Percentiles rank a stretch among this genome's conserved stretches.
Conservation (phyloP, 2,113 vertebrate genomes). For the Epinephelus cyanopodus region DNA sequence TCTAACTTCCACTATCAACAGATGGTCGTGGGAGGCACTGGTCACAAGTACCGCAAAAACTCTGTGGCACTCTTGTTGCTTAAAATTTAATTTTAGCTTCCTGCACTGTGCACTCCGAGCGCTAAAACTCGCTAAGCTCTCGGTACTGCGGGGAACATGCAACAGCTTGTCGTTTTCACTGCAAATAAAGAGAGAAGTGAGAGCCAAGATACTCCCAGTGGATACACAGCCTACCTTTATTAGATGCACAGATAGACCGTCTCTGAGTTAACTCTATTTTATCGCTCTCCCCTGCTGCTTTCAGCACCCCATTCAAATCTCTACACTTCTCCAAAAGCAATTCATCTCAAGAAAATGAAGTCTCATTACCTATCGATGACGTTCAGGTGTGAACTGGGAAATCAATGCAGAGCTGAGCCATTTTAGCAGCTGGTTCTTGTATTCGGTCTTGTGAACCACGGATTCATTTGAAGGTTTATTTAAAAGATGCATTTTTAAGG, state of each 20-base stretch:
- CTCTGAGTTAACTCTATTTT: conserved; percentile 43
- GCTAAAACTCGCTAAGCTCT: conserved; percentile 35
- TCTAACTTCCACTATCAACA: conserved; percentile 47
- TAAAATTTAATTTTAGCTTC: conserved; percentile 53
- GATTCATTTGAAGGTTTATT: conserved; percentile 41
- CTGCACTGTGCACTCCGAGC: conserved; percentile 16
- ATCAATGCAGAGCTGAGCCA: conserved; percentile 40
- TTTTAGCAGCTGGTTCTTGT: conserved; percentile 25
- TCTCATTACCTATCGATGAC: conserved; percentile 44
- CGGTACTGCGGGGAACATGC: conserved; percentile 28
- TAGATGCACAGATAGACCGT: conserved; percentile 45
- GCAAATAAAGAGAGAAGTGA: conserved; percentile 50
- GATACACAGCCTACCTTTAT: conserved; percentile 26
- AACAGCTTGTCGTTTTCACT: conserved; percentile 51
- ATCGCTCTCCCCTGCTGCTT: conserved; percentile 18
- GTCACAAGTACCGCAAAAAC: conserved; percentile 39
- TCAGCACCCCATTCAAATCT: conserved; percentile 15
- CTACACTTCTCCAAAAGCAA: conserved; percentile 35
- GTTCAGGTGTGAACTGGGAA: conserved; percentile 38
- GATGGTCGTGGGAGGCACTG: conserved; percentile 50
- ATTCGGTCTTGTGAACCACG: conserved; percentile 18
- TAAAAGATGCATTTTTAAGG: conserved; percentile 3
- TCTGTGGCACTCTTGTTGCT: conserved; percentile 10
- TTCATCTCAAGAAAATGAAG: conserved; percentile 47
- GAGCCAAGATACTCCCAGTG: conserved; percentile 32